Percentiles rank a stretch among this genome's conserved stretches.
These are phyloP conservation scores for Lethrus apterus DNA, from an alignment of 1,140 invertebrate genomes.

Conservation along the genomic window DNA sequence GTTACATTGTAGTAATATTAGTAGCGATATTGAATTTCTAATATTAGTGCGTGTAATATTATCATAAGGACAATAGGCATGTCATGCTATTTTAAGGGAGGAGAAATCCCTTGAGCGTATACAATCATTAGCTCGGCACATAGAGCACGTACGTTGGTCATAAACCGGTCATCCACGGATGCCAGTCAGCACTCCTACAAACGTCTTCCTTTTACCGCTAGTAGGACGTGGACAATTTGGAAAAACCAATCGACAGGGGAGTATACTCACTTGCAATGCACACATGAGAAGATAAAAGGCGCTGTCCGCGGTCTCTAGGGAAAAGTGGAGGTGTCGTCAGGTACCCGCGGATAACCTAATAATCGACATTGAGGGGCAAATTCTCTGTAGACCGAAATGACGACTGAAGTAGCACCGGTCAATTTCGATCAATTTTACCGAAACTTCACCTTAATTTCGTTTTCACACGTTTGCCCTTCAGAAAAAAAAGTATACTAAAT, in stretches of 20 bases:
- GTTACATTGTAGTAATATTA: no score
- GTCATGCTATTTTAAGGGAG: slow-evolving; percentile 1
- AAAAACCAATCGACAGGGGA: slow-evolving; percentile 18
- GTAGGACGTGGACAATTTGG: slow-evolving; percentile 21
- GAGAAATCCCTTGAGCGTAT: slow-evolving; percentile 12
- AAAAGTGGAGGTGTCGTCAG: slow-evolving; percentile 24
- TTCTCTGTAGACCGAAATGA: slow-evolving; percentile 17
- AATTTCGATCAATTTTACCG: slow-evolving; percentile 51
- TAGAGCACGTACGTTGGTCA: slow-evolving; percentile 20
- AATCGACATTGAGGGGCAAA: slow-evolving; percentile 17
- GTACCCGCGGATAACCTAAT: slow-evolving; percentile 27
- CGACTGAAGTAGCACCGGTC: slow-evolving; percentile 37
- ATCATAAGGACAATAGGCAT: neutral
- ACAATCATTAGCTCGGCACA: slow-evolving; percentile 20
- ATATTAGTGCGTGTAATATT: no score
- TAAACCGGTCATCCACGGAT: slow-evolving; percentile 23
- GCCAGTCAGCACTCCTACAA: slow-evolving; percentile 23
- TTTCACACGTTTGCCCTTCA: slow-evolving; percentile 42
- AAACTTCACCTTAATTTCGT: slow-evolving; percentile 53
- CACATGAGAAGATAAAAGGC: slow-evolving; percentile 22
- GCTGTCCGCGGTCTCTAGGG: slow-evolving; percentile 8
- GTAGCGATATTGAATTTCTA: no score
- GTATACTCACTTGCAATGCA: slow-evolving; percentile 17
- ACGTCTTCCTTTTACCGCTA: slow-evolving; percentile 19
- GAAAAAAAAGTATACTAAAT: slow-evolving; percentile 23